A percentile compares a stretch with the other conserved stretches of the same genome.
phyloP scores from a whole-genome alignment of 2,888 invertebrate genomes.

The Salpingus planirostris region DNA sequence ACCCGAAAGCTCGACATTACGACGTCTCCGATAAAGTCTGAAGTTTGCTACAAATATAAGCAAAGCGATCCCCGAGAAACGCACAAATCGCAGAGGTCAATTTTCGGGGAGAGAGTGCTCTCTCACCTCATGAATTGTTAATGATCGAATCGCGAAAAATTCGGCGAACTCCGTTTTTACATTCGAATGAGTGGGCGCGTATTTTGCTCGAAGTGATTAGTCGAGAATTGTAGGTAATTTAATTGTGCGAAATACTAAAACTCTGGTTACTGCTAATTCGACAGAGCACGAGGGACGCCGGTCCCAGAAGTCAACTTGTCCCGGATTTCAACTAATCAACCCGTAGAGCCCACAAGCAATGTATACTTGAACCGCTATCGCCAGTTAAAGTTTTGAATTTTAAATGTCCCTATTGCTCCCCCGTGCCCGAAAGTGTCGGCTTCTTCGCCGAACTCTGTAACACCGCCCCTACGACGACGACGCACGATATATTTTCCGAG shows the following conservation, averaged over 20 bases:
- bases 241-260: conserved; percentile 14
- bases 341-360: conserved; percentile 15
- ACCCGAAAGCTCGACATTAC: no score
- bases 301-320: conserved; percentile 15
- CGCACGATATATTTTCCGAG: no score
- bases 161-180: no score
- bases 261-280: conserved; percentile 15
- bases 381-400: conserved; percentile 20
- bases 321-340: conserved; percentile 18
- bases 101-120: no score
- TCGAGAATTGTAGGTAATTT: conserved; percentile 10
- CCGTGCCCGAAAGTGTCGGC: conserved; percentile 6
- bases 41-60: no score
- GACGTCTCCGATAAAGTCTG: no score
- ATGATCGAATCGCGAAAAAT: no score
- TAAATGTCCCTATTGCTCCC: conserved; percentile 18
- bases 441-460: conserved; percentile 7
- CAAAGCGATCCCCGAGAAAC: no score
- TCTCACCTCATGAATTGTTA: no score
- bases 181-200: no score
- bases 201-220: conserved; percentile 6
- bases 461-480: no score
- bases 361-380: conserved; percentile 14
- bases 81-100: no score
- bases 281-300: conserved; percentile 14